Evolutionary conservation across 1,140 invertebrate species (phyloP), one percentile per base, ranked within the genome.

Genomic region (Archegozetes longisetosus): DNA sequence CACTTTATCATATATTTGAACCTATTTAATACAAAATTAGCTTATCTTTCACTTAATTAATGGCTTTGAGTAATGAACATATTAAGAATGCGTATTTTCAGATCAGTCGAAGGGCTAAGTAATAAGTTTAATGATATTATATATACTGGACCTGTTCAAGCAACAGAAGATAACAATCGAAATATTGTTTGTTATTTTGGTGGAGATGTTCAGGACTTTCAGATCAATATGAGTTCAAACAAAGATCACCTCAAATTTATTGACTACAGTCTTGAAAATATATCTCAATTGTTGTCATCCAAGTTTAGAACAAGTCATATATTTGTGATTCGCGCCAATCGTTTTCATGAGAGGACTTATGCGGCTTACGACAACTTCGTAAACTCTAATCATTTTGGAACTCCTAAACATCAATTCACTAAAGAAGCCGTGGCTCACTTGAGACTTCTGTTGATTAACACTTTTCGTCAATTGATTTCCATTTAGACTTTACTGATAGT

Each of bases 311-410:
- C 76, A 27, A 78, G 78, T 63, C 79, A 84, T 65, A 76, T 91
- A 26, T 74, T 88, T 60, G 79, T 88, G 58, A 75, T 92, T 13
- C 79, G 80, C 65, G 82, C 85, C 51, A 77, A 64, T 67, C 84
- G 84, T 69, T 86, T 88, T 79, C 79, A 84, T 66, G 80, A 82
- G 60, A 82, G 83, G 64, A 86, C 82, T 29, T 89, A 86, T 70
- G 86, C 84, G 68, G 87, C 86, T 66, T 92, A 82, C 70, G 81
- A 84, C 68, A 90, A 91, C 73, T 92, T 91, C 76, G 83, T 90
- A 25, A 76, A 78, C 26, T 80, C 81, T 62, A 81, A 82, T 69
- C 80, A 83, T 68, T 82, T 81, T 53, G 84, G 84, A 27, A 78
- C 80, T 17, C 85, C 85, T 2, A 77, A 80, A 49, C 83, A 86